Base-by-base conservation (phyloP, 2,888 invertebrate genomes). In the Malacosoma neustria region DNA sequence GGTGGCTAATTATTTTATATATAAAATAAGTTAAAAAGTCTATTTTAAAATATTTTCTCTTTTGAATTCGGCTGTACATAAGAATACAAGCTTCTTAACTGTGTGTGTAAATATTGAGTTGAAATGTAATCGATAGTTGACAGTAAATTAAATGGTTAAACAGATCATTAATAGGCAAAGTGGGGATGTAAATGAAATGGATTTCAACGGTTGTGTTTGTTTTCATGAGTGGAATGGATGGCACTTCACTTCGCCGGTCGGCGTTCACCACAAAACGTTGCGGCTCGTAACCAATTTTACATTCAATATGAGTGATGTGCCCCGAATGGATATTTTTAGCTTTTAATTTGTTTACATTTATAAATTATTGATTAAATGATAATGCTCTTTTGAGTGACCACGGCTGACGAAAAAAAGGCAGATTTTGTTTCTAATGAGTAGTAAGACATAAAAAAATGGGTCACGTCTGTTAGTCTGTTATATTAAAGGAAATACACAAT, bases 101-200 rank as follows among this genome's bases (percentile, higher is more conserved):
- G n/a, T n/a, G n/a, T n/a, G n/a, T 12, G 13, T 32, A 32, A 32
- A 32, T 13, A 32, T 32, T 32, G 32, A 13, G 13, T 32, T 4
- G 13, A 13, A 13, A 30, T 34, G 13, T 29, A 29, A 34, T 13
- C 14, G 13, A n/a, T 34, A 34, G 14, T 22, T 13, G 12, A 31
- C 2, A 5, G 50, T 47, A 51, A 60, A 59, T 49, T 45, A 48
- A 51, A 45, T 48, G 44, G 48, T 57, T 52, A 54, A 57, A 60
- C 52, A 53, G 53, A 53, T 62, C 51, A 55, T 60, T 59, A 61
- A 54, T 49, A 57, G 49, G 58, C 57, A 51, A 55, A 61, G 57
- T 54, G 57, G 46, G 53, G 52, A 57, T 61, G 61, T 59, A 61
- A 69, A 69, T 69, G 61, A 64, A 66, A 62, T 61, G 61, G 56